These are phyloP conservation scores for Columba livia DNA, from an alignment of 2,113 vertebrate genomes.

Conservation along the genomic window DNA sequence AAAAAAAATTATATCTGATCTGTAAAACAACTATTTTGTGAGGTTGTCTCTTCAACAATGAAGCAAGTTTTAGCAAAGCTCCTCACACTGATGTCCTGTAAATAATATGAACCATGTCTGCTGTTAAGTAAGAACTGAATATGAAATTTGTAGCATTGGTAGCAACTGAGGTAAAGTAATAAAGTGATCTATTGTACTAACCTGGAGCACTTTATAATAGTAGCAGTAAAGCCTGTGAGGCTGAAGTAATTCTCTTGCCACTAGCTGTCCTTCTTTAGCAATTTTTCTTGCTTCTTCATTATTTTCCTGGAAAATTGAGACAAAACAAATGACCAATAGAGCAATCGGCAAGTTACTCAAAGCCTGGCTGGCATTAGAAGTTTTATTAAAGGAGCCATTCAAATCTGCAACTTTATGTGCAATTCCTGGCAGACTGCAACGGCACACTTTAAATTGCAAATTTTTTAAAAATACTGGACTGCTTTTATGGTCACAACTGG, in stretches of 20 bases:
- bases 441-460: neutral
- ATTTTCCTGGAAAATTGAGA: conserved; percentile 77
- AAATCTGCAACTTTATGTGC: neutral
- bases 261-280: conserved; percentile 81
- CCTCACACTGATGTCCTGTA: neutral
- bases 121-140: neutral
- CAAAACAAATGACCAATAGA: neutral
- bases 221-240: conserved; percentile 90
- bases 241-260: conserved; percentile 84
- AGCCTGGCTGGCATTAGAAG: neutral
- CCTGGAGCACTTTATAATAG: conserved; percentile 84
- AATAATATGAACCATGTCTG: neutral
- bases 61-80: neutral
- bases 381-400: neutral
- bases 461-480: neutral
- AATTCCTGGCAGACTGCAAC: neutral
- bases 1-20: neutral
- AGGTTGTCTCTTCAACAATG: neutral
- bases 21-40: neutral
- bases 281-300: conserved; percentile 80
- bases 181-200: neutral
- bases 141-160: neutral
- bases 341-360: neutral
- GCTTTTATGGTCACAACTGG: neutral
- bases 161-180: neutral